A percentile compares a stretch with the other conserved stretches of the same genome.
These are phyloP conservation scores for Corythucha ciliata DNA, from an alignment of 2,888 invertebrate species.

Conservation along the genomic window DNA sequence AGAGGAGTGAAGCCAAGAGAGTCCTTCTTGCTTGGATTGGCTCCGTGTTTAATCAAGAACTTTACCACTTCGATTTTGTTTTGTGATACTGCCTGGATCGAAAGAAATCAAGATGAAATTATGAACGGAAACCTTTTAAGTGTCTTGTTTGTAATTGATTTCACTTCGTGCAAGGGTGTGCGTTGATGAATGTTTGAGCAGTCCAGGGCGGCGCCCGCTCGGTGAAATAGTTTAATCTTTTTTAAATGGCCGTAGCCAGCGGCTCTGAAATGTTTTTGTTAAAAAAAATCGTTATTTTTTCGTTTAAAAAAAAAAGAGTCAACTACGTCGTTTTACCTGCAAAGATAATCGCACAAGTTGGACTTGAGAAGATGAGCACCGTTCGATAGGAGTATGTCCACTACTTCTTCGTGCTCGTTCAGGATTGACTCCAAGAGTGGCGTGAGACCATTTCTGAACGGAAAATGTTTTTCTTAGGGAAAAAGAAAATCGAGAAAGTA, in stretches of 20 bases:
- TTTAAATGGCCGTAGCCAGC: slow-evolving; percentile 51
- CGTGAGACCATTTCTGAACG: slow-evolving; percentile 52
- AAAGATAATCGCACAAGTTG: slow-evolving; percentile 57
- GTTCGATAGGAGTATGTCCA: slow-evolving; percentile 57
- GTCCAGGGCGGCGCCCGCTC: slow-evolving; percentile 60
- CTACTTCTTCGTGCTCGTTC: slow-evolving; percentile 53
- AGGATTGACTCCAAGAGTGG: slow-evolving; percentile 63
- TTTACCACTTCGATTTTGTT: slow-evolving; percentile 15
- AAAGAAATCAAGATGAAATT: neutral
- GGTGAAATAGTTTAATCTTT: slow-evolving; percentile 51
- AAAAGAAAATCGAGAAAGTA: neutral
- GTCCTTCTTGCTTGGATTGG: slow-evolving; percentile 7
- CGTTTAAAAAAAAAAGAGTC: neutral
- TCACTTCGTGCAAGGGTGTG: slow-evolving; percentile 57
- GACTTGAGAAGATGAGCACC: slow-evolving; percentile 61
- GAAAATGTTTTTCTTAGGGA: slow-evolving; percentile 1
- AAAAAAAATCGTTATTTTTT: neutral
- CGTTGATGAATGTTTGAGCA: slow-evolving; percentile 53
- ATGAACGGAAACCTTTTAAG: neutral
- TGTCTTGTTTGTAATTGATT: neutral
- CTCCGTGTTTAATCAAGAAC: slow-evolving; percentile 3
- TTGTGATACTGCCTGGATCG: slow-evolving; percentile 19
- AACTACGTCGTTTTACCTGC: slow-evolving; percentile 44
- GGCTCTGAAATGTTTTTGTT: slow-evolving; percentile 40
- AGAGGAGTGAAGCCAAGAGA: slow-evolving; percentile 11